Base-by-base conservation (phyloP, 2,797 vertebrate species). In the Mallotus villosus region DNA sequence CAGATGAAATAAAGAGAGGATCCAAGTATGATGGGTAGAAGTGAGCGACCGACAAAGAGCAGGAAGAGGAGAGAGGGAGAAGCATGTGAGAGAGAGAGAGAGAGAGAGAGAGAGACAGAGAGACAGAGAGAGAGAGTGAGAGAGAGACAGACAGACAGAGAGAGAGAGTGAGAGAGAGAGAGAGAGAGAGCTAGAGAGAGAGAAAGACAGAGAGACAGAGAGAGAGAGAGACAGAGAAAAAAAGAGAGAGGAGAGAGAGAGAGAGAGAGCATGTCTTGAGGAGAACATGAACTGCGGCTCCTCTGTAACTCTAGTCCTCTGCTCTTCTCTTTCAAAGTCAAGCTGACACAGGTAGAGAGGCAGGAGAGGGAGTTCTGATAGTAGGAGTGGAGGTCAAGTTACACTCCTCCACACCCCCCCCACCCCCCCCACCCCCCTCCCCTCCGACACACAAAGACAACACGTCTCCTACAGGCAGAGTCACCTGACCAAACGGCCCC, bases 291-390 rank as follows among this genome's bases (percentile, higher is more conserved):
- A 83, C 22, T 83, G 68, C 81, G n/a, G n/a, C n/a, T 46, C 68
- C 78, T 68, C 21, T 59, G 76, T 58, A 81, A 84, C 70, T 74
- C 65, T 51, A 87, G 60, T 70, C 78, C 59, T 71, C 74, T 57
- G 63, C 74, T 68, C 41, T 64, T 71, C 71, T 69, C 62, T 81
- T 85, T 80, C 76, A 86, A 90, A 90, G 84, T 88, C 88, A 91
- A 89, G 90, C 89, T 87, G 78, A 82, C 83, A 84, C 85, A 87
- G 70, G 72, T 78, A 74, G 9, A 70, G 74, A 62, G n/a, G n/a
- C n/a, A 59, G 74, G 72, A 62, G 53, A 66, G 66, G 64, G 63
- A 27, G 16, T 71, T 70, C 72, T 80, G 86, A 86, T 75, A 75
- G 73, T 74, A 37, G 60, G 73, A 70, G 49, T 27, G 72, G 82